phyloP scores from a whole-genome alignment of 2,797 vertebrate species.

The Centropyge bicolor region DNA sequence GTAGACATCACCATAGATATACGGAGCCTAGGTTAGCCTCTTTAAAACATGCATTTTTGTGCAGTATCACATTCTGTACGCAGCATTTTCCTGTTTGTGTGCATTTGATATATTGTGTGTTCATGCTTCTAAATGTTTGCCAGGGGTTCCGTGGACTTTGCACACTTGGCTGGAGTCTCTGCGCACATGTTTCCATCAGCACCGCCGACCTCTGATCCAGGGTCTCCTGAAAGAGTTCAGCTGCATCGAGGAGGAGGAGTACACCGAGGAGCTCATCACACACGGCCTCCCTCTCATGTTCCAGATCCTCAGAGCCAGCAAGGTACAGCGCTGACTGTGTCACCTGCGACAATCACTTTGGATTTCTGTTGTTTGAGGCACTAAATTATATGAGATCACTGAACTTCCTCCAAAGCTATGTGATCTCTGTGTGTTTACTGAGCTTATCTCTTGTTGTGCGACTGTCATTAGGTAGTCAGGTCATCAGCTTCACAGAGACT shows the following conservation, averaged over 20 bases:
- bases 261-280: conserved; percentile 94
- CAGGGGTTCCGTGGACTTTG: conserved; percentile 96
- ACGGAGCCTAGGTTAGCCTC: conserved; percentile 92
- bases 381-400: background rate
- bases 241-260: conserved; percentile 97
- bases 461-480: conserved; percentile 21
- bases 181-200: conserved; percentile 94
- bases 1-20: conserved; percentile 98
- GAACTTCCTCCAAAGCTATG: background rate
- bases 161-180: conserved; percentile 97
- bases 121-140: background rate
- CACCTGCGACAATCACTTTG: background rate
- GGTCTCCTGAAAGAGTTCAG: conserved; percentile 97
- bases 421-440: conserved; percentile 7
- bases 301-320: conserved; percentile 96
- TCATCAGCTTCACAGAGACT: conserved; percentile 34
- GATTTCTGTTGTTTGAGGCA: background rate
- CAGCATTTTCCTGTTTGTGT: background rate
- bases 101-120: background rate
- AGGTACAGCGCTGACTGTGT: conserved; percentile 80
- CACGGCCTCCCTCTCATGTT: conserved; percentile 97
- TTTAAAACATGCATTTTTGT: background rate
- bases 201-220: conserved; percentile 94
- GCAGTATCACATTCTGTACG: background rate
- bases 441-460: conserved; percentile 7